phyloP scores from a whole-genome alignment of 92 coral and sea anemone genomes.

The Actinernus sp. region DNA sequence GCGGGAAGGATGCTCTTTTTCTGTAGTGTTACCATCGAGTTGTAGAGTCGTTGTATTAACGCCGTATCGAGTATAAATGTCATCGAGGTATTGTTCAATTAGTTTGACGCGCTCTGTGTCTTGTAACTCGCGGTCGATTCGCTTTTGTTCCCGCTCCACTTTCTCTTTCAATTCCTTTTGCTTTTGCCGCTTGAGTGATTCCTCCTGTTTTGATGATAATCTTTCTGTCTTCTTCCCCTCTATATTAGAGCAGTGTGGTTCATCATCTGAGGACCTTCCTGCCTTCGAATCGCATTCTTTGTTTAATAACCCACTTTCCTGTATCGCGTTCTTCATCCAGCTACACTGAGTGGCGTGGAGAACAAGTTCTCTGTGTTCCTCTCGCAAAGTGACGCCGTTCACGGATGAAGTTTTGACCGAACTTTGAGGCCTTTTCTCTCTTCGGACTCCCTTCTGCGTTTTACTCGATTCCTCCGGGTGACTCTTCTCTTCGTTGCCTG shows the following conservation, averaged over 20 bases:
- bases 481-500: conserved; percentile 2
- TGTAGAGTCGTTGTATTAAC: conserved; percentile 10
- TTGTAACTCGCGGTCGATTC: conserved; percentile 68
- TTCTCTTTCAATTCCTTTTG: conserved; percentile 51
- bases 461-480: too few species aligned
- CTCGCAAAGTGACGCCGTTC: conserved; percentile 2
- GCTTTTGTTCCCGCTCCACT: conserved; percentile 62
- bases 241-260: too few species aligned
- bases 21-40: too few species aligned
- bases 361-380: conserved; percentile 20
- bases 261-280: background rate
- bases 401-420: conserved; percentile 4
- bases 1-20: conserved; percentile 18
- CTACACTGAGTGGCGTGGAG: conserved; percentile 27
- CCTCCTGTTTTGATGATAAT: conserved; percentile 65
- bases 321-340: conserved; percentile 29
- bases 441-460: conserved; percentile 15
- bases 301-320: conserved; percentile 16
- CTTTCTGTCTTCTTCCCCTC: background rate
- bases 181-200: conserved; percentile 69
- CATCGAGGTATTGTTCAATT: conserved; percentile 73
- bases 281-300: conserved; percentile 8
- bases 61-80: conserved; percentile 60
- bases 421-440: conserved; percentile 22
- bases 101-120: conserved; percentile 75